These are phyloP conservation scores for Empis stercorea DNA, from an alignment of 2,888 invertebrate species.

Conservation along the genomic window DNA sequence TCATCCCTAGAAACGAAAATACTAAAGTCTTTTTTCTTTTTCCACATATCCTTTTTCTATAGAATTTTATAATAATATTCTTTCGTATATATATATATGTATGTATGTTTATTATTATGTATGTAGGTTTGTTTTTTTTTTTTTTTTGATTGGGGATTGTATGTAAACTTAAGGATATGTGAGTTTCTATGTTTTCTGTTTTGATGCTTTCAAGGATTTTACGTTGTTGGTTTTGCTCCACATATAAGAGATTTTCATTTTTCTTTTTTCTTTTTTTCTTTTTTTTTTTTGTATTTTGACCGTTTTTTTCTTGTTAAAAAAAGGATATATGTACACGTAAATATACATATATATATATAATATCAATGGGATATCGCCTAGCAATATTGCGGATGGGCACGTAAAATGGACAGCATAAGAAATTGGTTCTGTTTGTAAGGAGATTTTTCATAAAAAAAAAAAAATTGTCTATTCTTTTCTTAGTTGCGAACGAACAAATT, in stretches of 20 bases:
- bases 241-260: background rate
- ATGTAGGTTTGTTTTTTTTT: no score
- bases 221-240: background rate
- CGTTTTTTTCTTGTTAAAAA: no score
- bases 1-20: background rate
- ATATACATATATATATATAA: conserved; percentile 1
- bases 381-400: conserved; percentile 15
- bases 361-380: conserved; percentile 8
- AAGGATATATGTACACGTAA: conserved; percentile 5
- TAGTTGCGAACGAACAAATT: no score
- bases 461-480: no score
- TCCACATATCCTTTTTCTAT: background rate
- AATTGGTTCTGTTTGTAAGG: conserved; percentile 22
- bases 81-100: background rate
- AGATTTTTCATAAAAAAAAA: conserved; percentile 19
- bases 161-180: background rate
- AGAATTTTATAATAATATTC: background rate
- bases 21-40: background rate
- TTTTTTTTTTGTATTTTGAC: no score
- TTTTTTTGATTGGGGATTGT: background rate
- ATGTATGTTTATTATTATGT: background rate
- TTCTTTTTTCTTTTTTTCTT: background rate
- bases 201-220: conserved; percentile 1
- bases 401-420: conserved; percentile 22
- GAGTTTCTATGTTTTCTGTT: background rate